Base-by-base conservation (phyloP, 2,113 vertebrate species). In the Lophura nycthemera region DNA sequence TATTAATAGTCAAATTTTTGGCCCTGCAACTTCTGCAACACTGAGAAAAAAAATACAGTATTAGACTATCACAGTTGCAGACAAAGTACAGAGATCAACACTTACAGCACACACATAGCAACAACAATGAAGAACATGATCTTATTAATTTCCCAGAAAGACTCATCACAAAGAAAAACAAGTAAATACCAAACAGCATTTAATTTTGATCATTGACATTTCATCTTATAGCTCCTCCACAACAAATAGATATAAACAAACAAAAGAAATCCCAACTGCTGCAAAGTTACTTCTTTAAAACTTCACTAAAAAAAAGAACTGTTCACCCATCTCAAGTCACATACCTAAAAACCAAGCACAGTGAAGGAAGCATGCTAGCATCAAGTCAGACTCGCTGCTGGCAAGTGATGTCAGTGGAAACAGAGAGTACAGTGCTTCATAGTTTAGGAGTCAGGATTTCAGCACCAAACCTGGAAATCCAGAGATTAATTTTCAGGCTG, bases 1-100 rank as follows among this genome's bases (percentile, higher is more conserved):
- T 95, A 93, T 71, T 92, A 91, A 92, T 77, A 92, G 48, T 12
- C 16, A 67, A 59, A 3, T 5, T 60, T 93, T 95, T 74, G 48
- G 25, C 48, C 52, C 64, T 47, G 10, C 1, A 80, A 74, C 17
- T 89, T 86, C 50, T 85, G 57, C 34, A 96, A 70, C 22, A 36
- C 42, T 65, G 80, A 17, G 14, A 4, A 10, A 89, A 96, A 78
- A 86, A 78, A 56, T 10, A 22, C 22, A 20, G 27, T 43, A 63
- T 70, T 50, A 54, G 77, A 34, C n/a, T 65, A 73, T 12, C 78
- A 22, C 12, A 59, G 70, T 59, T 83, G 66, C 42, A 82, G 83
- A 86, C 42, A 59, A 80, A 81, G 18, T 65, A 73, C 6, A 48
- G 45, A 75, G 16, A 43, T 59, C 65, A 1, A 0, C 2, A 13